phyloP scores from a whole-genome alignment of 30 jellyfish, hydroid and myxozoan genomes.

The Nemopilema nomurai region DNA sequence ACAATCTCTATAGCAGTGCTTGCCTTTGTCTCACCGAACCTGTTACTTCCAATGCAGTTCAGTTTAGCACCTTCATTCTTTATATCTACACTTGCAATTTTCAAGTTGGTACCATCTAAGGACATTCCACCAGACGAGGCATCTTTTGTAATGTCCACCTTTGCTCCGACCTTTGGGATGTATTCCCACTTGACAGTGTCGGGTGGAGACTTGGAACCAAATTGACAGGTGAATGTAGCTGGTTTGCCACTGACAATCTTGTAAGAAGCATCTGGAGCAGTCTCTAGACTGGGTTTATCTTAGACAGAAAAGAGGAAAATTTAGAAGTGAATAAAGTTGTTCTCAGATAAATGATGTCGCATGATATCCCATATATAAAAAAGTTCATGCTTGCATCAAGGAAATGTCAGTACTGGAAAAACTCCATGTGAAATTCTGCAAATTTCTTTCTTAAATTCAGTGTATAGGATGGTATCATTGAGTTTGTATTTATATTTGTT shows the following conservation, averaged over 20 bases:
- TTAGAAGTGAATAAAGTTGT: too few species aligned
- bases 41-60: conserved; percentile 26
- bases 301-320: neutral
- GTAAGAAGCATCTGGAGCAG: conserved; percentile 37
- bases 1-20: conserved; percentile 15
- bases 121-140: conserved; percentile 14
- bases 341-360: too few species aligned
- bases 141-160: neutral
- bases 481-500: too few species aligned
- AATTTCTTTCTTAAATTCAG: too few species aligned
- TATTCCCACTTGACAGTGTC: conserved; percentile 16
- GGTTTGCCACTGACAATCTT: conserved; percentile 34
- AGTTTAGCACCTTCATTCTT: conserved; percentile 25
- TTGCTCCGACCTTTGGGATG: conserved; percentile 16
- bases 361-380: too few species aligned
- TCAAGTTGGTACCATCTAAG: conserved; percentile 37
- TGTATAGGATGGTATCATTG: too few species aligned
- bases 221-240: conserved; percentile 37
- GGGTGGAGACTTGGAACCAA: conserved; percentile 2
- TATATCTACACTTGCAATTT: conserved; percentile 1
- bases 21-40: conserved; percentile 25
- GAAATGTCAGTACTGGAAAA: too few species aligned
- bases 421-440: too few species aligned
- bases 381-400: too few species aligned
- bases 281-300: conserved; percentile 32